Conservation (phyloP, 2,113 vertebrate species). For the Puntigrus tetrazona region DNA sequence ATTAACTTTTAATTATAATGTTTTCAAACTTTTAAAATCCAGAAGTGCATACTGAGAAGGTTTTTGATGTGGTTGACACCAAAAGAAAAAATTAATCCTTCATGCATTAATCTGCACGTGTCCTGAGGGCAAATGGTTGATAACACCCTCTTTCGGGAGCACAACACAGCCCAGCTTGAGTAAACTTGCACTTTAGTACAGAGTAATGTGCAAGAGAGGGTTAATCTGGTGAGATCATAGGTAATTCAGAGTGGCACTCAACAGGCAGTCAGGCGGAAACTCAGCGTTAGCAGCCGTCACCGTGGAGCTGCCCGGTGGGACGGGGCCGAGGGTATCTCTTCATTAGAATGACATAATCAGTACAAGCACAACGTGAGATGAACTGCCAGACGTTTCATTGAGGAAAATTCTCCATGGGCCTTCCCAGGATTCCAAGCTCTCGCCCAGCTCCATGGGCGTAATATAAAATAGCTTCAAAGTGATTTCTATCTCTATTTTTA, state of each 20-base stretch:
- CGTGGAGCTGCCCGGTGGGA: conserved; percentile 40
- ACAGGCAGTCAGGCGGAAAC: conserved; percentile 57
- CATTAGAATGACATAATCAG: conserved; percentile 66
- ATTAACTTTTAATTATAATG: too few relatives aligned
- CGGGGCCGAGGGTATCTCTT: conserved; percentile 49
- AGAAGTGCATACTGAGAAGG: not conserved
- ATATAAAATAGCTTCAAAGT: conserved; percentile 38
- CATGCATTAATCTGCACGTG: not conserved
- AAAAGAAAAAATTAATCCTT: too few relatives aligned
- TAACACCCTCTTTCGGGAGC: conserved; percentile 20
- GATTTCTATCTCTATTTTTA: conserved; percentile 50
- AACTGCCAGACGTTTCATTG: conserved; percentile 42
- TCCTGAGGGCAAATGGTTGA: not conserved
- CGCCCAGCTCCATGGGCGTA: conserved; percentile 2
- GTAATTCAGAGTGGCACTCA: conserved; percentile 52
- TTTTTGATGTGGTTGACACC: not conserved
- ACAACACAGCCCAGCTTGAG: not conserved
- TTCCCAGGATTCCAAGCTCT: conserved; percentile 10
- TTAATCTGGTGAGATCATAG: conserved; percentile 59
- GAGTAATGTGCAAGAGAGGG: conserved; percentile 33
- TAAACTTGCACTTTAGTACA: not conserved
- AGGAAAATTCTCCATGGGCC: conserved; percentile 46
- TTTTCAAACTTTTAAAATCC: not conserved
- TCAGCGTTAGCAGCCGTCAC: conserved; percentile 23
- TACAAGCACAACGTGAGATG: conserved; percentile 57